Percentiles rank a stretch among this genome's conserved stretches.
Evolutionary conservation across 2,888 invertebrate genomes (phyloP).

Genomic region (Coecobrya sp.): DNA sequence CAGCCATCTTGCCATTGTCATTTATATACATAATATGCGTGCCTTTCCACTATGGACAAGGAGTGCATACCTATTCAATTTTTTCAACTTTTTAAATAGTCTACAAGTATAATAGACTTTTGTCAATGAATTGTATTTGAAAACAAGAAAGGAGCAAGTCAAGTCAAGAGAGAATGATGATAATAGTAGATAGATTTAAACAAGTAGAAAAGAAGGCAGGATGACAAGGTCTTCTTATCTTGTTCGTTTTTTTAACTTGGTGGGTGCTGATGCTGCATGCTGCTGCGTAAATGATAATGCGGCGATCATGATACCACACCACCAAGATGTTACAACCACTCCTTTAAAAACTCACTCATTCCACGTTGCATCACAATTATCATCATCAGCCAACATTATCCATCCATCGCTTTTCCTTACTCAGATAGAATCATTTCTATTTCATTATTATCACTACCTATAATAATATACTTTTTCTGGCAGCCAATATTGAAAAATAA

Average conservation of each 20-base stretch:
- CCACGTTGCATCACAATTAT: slow-evolving; percentile 41
- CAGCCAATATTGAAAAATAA: slow-evolving; percentile 10
- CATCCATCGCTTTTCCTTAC: neutral
- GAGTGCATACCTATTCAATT: slow-evolving; percentile 4
- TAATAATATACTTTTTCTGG: neutral
- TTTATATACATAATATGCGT: slow-evolving; percentile 35
- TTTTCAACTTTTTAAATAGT: slow-evolving; percentile 7
- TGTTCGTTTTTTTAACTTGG: neutral
- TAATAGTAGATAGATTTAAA: slow-evolving; percentile 20
- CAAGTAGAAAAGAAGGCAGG: slow-evolving; percentile 7
- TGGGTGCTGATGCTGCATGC: neutral
- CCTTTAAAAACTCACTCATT: slow-evolving; percentile 48
- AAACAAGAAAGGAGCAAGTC: slow-evolving; percentile 17
- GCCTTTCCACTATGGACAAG: neutral
- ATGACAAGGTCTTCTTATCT: slow-evolving; percentile 49
- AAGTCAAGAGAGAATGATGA: slow-evolving; percentile 10
- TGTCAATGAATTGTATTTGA: slow-evolving; percentile 47
- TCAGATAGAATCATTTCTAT: neutral
- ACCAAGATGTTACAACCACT: slow-evolving; percentile 9
- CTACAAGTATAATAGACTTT: slow-evolving; percentile 38
- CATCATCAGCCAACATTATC: slow-evolving; percentile 14
- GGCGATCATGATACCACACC: neutral
- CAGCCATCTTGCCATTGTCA: slow-evolving; percentile 73
- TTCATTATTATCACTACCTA: neutral
- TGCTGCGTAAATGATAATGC: neutral